These are phyloP conservation scores for Delphinapterus leucas DNA, from an alignment of 2,113 vertebrate genomes.

Conservation along the genomic window DNA sequence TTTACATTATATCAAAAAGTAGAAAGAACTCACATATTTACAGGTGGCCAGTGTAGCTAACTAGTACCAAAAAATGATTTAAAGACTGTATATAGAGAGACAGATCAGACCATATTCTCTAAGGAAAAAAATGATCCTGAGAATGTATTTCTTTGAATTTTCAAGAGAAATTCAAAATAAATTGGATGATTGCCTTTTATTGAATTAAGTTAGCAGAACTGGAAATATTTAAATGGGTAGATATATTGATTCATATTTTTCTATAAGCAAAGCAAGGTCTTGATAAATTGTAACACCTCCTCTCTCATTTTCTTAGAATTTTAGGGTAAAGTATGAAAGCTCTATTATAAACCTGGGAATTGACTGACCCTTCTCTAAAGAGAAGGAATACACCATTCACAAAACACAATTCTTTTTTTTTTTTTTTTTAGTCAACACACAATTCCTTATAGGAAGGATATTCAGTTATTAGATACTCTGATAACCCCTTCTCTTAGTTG, in stretches of 20 bases:
- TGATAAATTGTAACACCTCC: background rate
- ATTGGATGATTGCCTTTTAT: background rate
- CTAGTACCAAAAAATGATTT: background rate
- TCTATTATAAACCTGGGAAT: background rate
- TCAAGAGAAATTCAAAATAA: constrained; percentile 40
- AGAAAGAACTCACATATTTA: background rate
- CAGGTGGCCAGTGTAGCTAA: background rate
- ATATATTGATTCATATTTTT: background rate
- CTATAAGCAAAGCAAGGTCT: constrained; percentile 8
- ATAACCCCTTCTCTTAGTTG: background rate
- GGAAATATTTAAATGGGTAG: background rate
- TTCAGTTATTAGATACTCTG: background rate
- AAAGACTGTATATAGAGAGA: background rate
- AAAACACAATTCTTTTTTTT: background rate
- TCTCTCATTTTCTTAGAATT: background rate
- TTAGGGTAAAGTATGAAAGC: background rate
- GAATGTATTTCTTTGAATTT: background rate
- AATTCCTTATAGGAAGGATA: background rate
- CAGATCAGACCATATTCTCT: background rate
- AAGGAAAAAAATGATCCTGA: background rate
- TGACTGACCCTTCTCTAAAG: background rate
- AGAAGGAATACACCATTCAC: background rate
- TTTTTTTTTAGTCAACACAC: background rate
- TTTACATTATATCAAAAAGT: background rate
- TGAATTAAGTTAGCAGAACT: background rate